Percentiles rank a stretch among this genome's conserved stretches.
These are phyloP conservation scores for Crematogaster levior DNA, from an alignment of 2,888 invertebrate species.

Conservation along the genomic window DNA sequence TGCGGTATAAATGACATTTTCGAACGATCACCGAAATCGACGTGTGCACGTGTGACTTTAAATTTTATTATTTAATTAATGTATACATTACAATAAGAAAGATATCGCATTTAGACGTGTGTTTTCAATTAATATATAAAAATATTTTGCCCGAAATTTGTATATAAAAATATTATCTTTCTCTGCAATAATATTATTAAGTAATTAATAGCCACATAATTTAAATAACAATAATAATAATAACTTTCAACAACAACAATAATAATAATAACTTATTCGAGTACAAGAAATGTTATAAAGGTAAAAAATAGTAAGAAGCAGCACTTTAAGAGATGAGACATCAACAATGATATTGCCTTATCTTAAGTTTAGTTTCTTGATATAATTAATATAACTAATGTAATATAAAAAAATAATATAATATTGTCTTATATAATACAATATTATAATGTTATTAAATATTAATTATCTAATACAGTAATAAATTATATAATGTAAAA, in stretches of 20 bases:
- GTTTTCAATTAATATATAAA: background rate
- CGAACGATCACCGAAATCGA: background rate
- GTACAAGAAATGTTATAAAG: background rate
- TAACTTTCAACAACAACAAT: too few species aligned
- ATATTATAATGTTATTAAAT: background rate
- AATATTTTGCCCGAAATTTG: background rate
- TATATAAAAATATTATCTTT: background rate
- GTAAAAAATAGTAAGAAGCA: background rate
- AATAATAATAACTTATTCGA: too few species aligned
- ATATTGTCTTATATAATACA: background rate
- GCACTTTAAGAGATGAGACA: background rate
- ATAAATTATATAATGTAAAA: too few species aligned
- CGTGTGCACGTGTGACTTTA: background rate
- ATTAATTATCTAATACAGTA: too few species aligned
- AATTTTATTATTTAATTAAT: background rate
- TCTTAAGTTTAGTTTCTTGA: background rate
- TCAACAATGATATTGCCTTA: background rate
- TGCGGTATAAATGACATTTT: background rate
- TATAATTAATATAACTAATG: background rate
- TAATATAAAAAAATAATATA: background rate
- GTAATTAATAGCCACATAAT: background rate
- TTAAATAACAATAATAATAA: background rate
- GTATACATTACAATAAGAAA: background rate
- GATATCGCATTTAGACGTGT: background rate
- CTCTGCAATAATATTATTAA: slow-evolving; percentile 21